phyloP scores from a whole-genome alignment of 2,888 invertebrate genomes.

The Trypoxylon attenuatum region DNA sequence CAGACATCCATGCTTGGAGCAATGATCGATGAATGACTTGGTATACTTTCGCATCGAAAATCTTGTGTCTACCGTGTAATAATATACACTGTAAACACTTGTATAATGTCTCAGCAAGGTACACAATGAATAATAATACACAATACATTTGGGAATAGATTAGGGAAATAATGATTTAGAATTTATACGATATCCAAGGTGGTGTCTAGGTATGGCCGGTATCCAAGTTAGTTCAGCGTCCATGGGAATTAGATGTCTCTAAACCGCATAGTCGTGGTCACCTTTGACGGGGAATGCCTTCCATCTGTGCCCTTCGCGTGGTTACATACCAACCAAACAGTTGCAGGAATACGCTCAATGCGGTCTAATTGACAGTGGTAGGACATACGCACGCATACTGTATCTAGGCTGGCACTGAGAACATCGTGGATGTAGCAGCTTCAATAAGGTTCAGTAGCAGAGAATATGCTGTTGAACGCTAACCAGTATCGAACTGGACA shows the following conservation, averaged over 20 bases:
- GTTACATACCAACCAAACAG: not conserved
- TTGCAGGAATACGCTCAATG: not conserved
- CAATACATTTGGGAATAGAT: too few relatives aligned
- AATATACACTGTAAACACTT: too few relatives aligned
- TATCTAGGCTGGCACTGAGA: too few relatives aligned
- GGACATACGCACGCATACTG: conserved; percentile 2
- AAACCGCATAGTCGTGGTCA: not conserved
- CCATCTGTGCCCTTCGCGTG: not conserved
- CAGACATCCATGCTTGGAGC: too few relatives aligned
- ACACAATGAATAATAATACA: too few relatives aligned
- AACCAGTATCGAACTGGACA: too few relatives aligned
- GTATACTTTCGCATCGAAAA: too few relatives aligned
- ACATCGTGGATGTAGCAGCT: conserved; percentile 1
- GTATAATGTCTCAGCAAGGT: too few relatives aligned
- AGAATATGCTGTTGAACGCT: conserved; percentile 48
- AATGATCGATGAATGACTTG: too few relatives aligned
- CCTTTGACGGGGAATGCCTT: not conserved
- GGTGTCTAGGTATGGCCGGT: too few relatives aligned
- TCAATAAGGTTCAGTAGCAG: conserved; percentile 26
- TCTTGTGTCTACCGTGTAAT: too few relatives aligned
- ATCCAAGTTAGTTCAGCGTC: not conserved
- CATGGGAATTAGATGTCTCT: not conserved
- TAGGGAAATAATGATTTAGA: not conserved
- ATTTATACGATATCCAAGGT: too few relatives aligned
- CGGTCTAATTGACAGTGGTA: conserved; percentile 19